Percentiles rank a stretch among this genome's conserved stretches.
phyloP scores from a whole-genome alignment of 2,888 invertebrate species.

The Aricia artaxerxes region DNA sequence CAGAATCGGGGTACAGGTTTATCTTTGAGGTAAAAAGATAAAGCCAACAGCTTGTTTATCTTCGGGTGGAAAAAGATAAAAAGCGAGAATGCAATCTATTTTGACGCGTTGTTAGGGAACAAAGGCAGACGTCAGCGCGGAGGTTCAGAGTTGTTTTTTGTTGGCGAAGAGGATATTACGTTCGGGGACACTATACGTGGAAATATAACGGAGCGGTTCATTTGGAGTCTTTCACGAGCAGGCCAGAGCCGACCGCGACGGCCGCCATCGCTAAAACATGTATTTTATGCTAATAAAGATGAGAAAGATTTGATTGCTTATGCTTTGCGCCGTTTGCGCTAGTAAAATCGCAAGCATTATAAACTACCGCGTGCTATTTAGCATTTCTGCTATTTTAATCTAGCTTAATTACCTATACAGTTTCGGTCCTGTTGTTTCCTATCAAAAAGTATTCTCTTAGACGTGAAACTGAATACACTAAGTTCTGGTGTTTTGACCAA shows the following conservation, averaged over 20 bases:
- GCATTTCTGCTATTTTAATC: too few relatives aligned
- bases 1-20: neutral
- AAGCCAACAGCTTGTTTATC: slow-evolving; percentile 16
- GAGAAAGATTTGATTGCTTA: neutral
- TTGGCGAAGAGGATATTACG: slow-evolving; percentile 38
- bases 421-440: too few relatives aligned
- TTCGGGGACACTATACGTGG: slow-evolving; percentile 34
- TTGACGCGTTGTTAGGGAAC: slow-evolving; percentile 31
- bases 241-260: neutral
- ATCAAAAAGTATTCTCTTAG: too few relatives aligned
- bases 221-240: slow-evolving; percentile 33
- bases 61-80: slow-evolving; percentile 4
- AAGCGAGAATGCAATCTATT: slow-evolving; percentile 32
- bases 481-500: too few relatives aligned
- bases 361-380: too few relatives aligned
- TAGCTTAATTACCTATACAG: too few relatives aligned
- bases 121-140: slow-evolving; percentile 33
- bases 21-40: slow-evolving; percentile 18
- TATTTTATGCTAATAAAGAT: neutral
- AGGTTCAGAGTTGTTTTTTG: slow-evolving; percentile 30
- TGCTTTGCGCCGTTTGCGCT: neutral
- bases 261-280: neutral
- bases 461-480: too few relatives aligned
- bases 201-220: slow-evolving; percentile 36
- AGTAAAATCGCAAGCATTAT: neutral